These are phyloP conservation scores for Pseudococcus jackbeardsleyi DNA, from an alignment of 2,888 invertebrate genomes.

Conservation along the genomic window DNA sequence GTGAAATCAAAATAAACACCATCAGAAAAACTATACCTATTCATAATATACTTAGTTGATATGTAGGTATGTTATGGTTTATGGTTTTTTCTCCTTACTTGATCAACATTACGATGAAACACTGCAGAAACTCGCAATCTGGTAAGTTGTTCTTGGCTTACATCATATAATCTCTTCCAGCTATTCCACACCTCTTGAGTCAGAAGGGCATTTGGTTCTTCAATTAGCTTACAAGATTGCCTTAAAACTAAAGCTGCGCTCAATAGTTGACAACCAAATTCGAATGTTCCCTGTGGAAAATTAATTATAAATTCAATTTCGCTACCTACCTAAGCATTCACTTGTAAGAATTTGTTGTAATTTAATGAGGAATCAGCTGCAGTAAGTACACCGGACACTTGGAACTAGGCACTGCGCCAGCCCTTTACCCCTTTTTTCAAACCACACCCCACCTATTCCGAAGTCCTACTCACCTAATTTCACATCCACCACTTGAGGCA, in stretches of 20 bases:
- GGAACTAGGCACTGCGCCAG: too few species aligned
- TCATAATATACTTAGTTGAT: neutral
- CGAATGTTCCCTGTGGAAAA: constrained; percentile 79
- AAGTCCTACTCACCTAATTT: too few species aligned
- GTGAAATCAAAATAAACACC: constrained; percentile 55
- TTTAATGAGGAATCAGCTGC: too few species aligned
- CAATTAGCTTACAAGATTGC: constrained; percentile 78
- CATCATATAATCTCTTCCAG: constrained; percentile 79
- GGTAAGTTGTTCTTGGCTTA: constrained; percentile 83
- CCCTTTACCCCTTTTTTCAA: too few species aligned
- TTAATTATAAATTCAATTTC: neutral
- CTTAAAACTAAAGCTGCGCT: constrained; percentile 81
- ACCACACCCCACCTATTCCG: too few species aligned
- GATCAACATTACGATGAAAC: constrained; percentile 77
- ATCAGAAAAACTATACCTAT: neutral
- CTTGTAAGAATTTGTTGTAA: neutral
- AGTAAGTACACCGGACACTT: too few species aligned
- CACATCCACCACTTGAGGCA: too few species aligned
- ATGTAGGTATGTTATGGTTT: too few species aligned
- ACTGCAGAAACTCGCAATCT: constrained; percentile 81
- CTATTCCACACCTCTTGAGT: constrained; percentile 75
- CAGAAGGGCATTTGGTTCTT: constrained; percentile 74
- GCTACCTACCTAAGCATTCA: neutral
- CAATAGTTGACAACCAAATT: constrained; percentile 84
- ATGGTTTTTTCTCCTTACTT: constrained; percentile 68